Percentiles rank a stretch among this genome's conserved stretches.
These are phyloP conservation scores for Mus spicilegus DNA, from an alignment of 2,113 vertebrate genomes.

Conservation along the genomic window DNA sequence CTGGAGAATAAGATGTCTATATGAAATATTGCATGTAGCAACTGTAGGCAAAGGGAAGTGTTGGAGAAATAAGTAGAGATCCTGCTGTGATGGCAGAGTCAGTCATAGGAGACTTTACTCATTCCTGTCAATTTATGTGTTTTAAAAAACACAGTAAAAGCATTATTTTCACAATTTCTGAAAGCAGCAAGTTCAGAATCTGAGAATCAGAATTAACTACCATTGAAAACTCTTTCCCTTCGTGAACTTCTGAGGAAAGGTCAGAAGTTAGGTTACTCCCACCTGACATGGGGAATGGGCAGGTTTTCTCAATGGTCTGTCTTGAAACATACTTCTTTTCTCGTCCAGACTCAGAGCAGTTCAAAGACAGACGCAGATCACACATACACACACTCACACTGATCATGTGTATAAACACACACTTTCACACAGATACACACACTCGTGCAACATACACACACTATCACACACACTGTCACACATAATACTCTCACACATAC, in stretches of 20 bases:
- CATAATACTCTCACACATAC: neutral
- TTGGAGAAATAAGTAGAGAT: neutral
- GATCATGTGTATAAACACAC: neutral
- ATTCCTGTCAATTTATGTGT: neutral
- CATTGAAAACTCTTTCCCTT: neutral
- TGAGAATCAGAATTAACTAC: neutral
- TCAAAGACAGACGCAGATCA: neutral
- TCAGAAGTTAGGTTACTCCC: neutral
- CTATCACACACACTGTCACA: neutral
- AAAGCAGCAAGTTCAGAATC: neutral
- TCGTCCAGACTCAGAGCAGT: neutral
- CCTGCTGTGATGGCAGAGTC: neutral
- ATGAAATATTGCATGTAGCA: neutral
- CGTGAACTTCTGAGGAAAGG: neutral
- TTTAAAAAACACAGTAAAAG: neutral
- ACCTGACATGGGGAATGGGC: neutral
- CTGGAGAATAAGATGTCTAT: neutral
- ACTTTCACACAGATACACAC: neutral
- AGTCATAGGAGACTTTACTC: neutral
- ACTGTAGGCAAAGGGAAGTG: neutral
- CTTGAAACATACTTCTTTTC: neutral
- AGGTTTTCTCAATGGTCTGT: neutral
- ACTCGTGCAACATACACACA: neutral
- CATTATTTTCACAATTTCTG: neutral
- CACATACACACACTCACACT: neutral